Evolutionary conservation across 53 echinoderm and acorn worm species (phyloP), one percentile per base, ranked within the genome.

Genomic region (Mesocentrotus franciscanus): DNA sequence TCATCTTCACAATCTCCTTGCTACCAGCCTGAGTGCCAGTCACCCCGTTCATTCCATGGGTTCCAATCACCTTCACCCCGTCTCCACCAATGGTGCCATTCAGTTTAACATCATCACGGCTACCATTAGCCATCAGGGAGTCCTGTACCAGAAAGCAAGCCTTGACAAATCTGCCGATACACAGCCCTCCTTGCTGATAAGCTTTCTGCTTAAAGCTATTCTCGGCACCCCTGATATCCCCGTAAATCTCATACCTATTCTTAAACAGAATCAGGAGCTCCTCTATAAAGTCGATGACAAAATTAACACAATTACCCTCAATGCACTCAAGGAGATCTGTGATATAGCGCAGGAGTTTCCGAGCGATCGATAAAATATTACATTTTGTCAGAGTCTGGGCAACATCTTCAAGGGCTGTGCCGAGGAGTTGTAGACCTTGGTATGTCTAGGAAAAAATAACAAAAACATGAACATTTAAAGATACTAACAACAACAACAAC

Each of bases 181-280:
- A 96, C 93, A 97, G 42, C n/a, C 97, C 97, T 22, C 97, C 97
- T 72, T 97, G 97, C 94, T 97, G 95, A 42, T 97, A 97, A 4
- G 96, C 97, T 22, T 92, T 8, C 32, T 95, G 92, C 58, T 94
- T 92, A 42, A 97, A 97, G 59, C 89, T 91, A 78, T 97, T 97
- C 24, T 95, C 68, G 34, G 97, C 97, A 0, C 95, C 96, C 36
- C 78, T 90, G 90, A 97, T 97, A 79, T 97, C 97, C 3, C 97
- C 97, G 35, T 92, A 97, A 59, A 97, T 97, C 93, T 97, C 97
- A 35, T 97, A 97, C 35, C 92, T 33, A 68, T 97, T 70, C 61
- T 94, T 87, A 61, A 92, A 97, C 10, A 97, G 39, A 74, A 96
- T 97, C 18, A 95, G 57, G 16, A 97, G 90, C 56, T 94, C 84